Evolutionary conservation across 1,140 invertebrate genomes (phyloP).

Genomic region (Apolygus lucorum): DNA sequence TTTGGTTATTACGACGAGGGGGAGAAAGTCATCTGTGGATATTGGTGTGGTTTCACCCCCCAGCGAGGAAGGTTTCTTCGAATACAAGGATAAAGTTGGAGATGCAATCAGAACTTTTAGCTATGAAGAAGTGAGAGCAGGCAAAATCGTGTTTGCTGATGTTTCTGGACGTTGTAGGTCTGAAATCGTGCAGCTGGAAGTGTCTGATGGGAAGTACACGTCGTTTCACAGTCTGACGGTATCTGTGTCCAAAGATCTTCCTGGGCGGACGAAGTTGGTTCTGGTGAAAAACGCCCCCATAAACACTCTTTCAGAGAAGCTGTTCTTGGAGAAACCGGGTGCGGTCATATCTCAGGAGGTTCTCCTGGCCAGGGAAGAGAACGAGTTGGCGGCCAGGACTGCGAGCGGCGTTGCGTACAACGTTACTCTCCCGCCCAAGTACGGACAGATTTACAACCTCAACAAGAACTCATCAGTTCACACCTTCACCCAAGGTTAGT

Average conservation of each 20-base stretch:
- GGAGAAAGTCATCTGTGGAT: not conserved
- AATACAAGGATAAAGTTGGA: not conserved
- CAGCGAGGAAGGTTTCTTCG: slow-evolving; percentile 7
- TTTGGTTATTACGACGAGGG: not conserved
- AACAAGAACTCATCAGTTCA: not conserved
- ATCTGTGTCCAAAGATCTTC: not conserved
- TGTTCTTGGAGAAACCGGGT: not conserved
- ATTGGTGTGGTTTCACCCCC: not conserved
- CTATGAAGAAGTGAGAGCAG: not conserved
- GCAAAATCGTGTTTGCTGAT: slow-evolving; percentile 4
- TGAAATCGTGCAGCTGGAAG: slow-evolving; percentile 23
- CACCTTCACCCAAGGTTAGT: slow-evolving; percentile 1
- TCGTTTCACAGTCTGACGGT: slow-evolving; percentile 13
- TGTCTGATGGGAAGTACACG: slow-evolving; percentile 3
- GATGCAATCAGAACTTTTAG: not conserved
- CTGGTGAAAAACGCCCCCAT: not conserved
- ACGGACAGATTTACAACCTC: not conserved
- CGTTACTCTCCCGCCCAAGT: not conserved
- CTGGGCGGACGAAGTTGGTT: not conserved
- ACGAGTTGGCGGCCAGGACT: not conserved
- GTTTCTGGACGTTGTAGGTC: not conserved
- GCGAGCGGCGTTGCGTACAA: not conserved
- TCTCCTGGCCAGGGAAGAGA: not conserved
- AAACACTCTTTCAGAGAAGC: not conserved
- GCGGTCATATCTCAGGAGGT: not conserved